A percentile compares a stretch with the other conserved stretches of the same genome.
These are phyloP conservation scores for Entelurus aequoreus DNA, from an alignment of 2,113 vertebrate genomes.

Conservation along the genomic window DNA sequence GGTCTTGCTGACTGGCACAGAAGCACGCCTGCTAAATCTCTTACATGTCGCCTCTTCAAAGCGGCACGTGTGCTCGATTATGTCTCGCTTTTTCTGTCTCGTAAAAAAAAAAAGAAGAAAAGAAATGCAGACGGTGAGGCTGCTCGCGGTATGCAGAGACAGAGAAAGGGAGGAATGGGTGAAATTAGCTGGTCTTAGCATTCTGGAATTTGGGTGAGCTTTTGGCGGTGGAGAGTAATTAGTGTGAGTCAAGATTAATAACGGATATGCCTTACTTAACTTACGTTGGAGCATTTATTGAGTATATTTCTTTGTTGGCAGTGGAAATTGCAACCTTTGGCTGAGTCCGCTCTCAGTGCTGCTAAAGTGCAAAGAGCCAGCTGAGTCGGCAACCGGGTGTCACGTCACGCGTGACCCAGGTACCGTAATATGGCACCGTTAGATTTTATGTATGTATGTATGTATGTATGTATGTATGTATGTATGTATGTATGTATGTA, in stretches of 20 bases:
- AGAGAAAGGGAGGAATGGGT: conserved; percentile 1
- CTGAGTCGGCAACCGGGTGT: no score
- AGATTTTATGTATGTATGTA: no score
- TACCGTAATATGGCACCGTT: no score
- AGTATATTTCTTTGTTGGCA: no score
- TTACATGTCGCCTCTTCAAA: conserved; percentile 59
- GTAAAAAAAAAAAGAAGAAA: conserved; percentile 47
- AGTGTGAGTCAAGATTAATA: conserved; percentile 12
- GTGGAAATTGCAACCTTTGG: no score
- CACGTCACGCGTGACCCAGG: no score
- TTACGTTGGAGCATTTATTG: no score
- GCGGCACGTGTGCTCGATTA: conserved; percentile 33
- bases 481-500: no score
- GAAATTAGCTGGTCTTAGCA: conserved; percentile 15
- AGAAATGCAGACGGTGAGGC: conserved; percentile 28
- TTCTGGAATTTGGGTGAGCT: not conserved
- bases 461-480: no score
- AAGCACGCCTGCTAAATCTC: conserved; percentile 54
- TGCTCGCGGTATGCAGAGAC: conserved; percentile 27
- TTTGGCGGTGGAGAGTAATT: conserved; percentile 25
- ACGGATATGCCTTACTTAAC: no score
- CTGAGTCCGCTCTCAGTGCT: no score
- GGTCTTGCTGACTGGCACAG: conserved; percentile 49
- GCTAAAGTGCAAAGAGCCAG: no score
- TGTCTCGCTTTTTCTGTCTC: conserved; percentile 45